phyloP scores from a whole-genome alignment of 1,140 invertebrate species.

The Globodera rostochiensis region DNA sequence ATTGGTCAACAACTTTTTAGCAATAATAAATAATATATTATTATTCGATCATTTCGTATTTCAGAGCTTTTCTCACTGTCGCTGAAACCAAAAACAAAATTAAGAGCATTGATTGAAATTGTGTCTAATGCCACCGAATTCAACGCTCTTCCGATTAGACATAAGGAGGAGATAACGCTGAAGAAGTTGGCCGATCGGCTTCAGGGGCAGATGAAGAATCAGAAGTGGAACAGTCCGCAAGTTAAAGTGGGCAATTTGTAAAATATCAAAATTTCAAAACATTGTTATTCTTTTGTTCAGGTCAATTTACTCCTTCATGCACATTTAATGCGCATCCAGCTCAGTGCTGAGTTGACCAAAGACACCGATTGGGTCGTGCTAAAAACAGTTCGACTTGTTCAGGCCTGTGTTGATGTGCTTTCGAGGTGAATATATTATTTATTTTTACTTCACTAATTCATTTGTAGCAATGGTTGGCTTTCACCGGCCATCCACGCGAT shows the following conservation, averaged over 20 bases:
- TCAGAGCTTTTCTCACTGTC: conserved; percentile 93
- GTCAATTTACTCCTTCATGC: conserved; percentile 93
- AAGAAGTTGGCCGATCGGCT: conserved; percentile 77
- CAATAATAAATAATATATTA: conserved; percentile 4
- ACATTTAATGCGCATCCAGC: conserved; percentile 87
- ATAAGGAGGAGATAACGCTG: conserved; percentile 77
- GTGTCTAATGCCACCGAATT: conserved; percentile 97
- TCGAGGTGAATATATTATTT: conserved; percentile 50
- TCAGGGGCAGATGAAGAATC: conserved; percentile 77
- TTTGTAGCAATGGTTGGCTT: conserved; percentile 88
- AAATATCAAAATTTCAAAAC: not conserved
- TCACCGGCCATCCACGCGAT: conserved; percentile 96
- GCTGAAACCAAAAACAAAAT: conserved; percentile 94
- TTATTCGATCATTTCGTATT: conserved; percentile 51
- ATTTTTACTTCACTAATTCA: conserved; percentile 81
- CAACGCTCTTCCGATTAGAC: conserved; percentile 87
- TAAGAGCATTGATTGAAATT: conserved; percentile 92
- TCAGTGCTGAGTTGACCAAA: conserved; percentile 91
- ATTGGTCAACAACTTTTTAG: conserved; percentile 74
- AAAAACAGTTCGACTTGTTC: conserved; percentile 76
- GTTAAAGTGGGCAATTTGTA: conserved; percentile 73
- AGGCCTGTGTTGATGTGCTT: conserved; percentile 98
- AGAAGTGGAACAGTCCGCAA: conserved; percentile 90
- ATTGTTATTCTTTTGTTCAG: conserved; percentile 37
- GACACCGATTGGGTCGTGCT: conserved; percentile 79